A percentile compares a stretch with the other conserved stretches of the same genome.
Conservation (phyloP, 1,140 invertebrate species). For the Fopius arisanus region DNA sequence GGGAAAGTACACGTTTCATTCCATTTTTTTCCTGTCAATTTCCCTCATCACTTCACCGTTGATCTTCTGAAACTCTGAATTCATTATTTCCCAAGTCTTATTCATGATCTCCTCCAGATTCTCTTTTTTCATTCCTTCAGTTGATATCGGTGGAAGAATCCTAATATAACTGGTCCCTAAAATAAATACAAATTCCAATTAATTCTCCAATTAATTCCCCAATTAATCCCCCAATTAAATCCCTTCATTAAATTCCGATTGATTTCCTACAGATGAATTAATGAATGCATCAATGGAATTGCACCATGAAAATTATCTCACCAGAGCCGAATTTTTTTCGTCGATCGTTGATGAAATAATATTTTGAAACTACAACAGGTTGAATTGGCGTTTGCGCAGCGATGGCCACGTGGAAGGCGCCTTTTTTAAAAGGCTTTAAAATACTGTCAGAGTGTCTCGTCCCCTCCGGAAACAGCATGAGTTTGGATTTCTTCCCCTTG, state of each 20-base stretch:
- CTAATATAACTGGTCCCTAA: slow-evolving; percentile 73
- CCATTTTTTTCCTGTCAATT: slow-evolving; percentile 35
- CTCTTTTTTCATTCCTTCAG: slow-evolving; percentile 70
- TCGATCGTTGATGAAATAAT: slow-evolving; percentile 81
- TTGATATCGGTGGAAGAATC: slow-evolving; percentile 76
- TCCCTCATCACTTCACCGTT: slow-evolving; percentile 62
- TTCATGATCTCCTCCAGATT: slow-evolving; percentile 74
- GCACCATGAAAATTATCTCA: slow-evolving; percentile 39
- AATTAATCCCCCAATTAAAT: no score
- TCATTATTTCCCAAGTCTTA: slow-evolving; percentile 71
- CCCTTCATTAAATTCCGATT: neutral
- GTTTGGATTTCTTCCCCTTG: slow-evolving; percentile 70
- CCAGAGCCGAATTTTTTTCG: slow-evolving; percentile 79
- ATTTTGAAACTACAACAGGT: slow-evolving; percentile 89
- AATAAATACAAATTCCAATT: slow-evolving; percentile 37
- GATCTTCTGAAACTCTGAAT: slow-evolving; percentile 67
- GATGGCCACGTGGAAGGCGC: slow-evolving; percentile 91
- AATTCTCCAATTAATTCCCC: no score
- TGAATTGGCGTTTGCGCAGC: slow-evolving; percentile 84
- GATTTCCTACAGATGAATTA: neutral
- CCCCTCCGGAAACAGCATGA: slow-evolving; percentile 83
- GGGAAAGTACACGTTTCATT: no score
- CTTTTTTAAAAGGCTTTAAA: slow-evolving; percentile 88
- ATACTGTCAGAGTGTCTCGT: slow-evolving; percentile 73
- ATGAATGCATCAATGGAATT: neutral